A percentile compares a stretch with the other conserved stretches of the same genome.
These are phyloP conservation scores for Lycaena phlaeas DNA, from an alignment of 2,888 invertebrate genomes.

Conservation along the genomic window DNA sequence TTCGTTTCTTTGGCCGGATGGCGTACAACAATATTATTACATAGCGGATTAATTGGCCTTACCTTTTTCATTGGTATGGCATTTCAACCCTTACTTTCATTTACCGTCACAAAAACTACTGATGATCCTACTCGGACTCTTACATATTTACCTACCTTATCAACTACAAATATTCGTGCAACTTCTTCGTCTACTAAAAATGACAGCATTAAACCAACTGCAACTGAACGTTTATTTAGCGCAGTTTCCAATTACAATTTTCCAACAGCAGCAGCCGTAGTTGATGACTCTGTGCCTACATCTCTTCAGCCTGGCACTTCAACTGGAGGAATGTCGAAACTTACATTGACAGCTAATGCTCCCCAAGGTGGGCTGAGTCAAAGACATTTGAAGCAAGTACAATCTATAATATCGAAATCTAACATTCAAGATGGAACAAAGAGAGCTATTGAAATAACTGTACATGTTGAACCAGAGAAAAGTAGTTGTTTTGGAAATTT, in stretches of 20 bases:
- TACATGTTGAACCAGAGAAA: conserved; percentile 29
- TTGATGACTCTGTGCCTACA: conserved; percentile 29
- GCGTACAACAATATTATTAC: conserved; percentile 45
- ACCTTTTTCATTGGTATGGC: conserved; percentile 50
- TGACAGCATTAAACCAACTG: conserved; percentile 27
- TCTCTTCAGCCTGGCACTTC: conserved; percentile 39
- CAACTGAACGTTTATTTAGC: conserved; percentile 35
- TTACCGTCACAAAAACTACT: conserved; percentile 41
- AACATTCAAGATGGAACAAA: conserved; percentile 31
- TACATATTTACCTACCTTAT: conserved; percentile 52
- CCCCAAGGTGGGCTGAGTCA: conserved; percentile 42
- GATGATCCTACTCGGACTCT: conserved; percentile 50
- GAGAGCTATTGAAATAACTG: conserved; percentile 32
- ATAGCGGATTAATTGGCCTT: conserved; percentile 45
- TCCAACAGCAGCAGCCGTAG: conserved; percentile 48
- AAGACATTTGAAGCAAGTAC: conserved; percentile 46
- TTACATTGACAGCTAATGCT: conserved; percentile 39
- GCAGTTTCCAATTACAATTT: conserved; percentile 39
- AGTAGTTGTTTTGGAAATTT: conserved; percentile 38
- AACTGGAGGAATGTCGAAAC: conserved; percentile 33
- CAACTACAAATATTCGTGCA: conserved; percentile 27
- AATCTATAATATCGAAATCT: conserved; percentile 43
- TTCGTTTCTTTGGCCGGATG: conserved; percentile 45
- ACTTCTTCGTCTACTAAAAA: conserved; percentile 27
- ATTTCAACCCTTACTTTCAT: conserved; percentile 45